A percentile compares a stretch with the other conserved stretches of the same genome.
Evolutionary conservation across 2,113 vertebrate genomes (phyloP).

Genomic region (Pimephales promelas): DNA sequence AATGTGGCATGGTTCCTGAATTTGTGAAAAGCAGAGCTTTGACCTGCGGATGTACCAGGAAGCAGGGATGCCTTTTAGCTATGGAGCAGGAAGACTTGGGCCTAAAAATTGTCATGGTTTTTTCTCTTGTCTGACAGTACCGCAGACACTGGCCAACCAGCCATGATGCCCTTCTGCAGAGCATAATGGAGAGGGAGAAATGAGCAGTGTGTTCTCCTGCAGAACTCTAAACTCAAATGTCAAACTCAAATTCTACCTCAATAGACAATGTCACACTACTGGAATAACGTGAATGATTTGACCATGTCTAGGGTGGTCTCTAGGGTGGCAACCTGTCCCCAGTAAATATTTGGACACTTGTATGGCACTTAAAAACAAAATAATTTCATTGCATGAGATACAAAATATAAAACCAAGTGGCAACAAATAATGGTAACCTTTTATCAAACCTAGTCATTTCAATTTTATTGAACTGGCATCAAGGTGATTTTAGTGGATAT

Average conservation of each 20-base stretch:
- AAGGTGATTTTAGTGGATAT: neutral
- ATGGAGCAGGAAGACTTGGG: conserved; percentile 55
- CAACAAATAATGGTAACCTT: neutral
- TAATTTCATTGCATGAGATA: neutral
- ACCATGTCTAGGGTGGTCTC: neutral
- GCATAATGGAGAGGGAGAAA: conserved; percentile 38
- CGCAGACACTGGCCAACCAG: conserved; percentile 61
- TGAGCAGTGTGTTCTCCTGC: neutral
- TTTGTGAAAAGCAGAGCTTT: conserved; percentile 4
- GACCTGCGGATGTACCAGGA: neutral
- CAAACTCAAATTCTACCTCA: neutral
- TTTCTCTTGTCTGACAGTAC: conserved; percentile 53
- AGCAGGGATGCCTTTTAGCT: neutral
- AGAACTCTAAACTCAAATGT: neutral
- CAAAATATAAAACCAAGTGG: neutral
- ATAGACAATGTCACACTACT: neutral
- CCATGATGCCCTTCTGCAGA: conserved; percentile 63
- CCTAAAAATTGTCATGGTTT: conserved; percentile 10
- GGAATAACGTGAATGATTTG: neutral
- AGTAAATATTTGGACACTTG: neutral
- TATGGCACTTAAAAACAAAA: neutral
- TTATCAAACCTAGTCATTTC: neutral
- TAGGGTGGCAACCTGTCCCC: neutral
- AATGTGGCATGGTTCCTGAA: conserved; percentile 1
- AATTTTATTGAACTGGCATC: neutral